Percentiles rank a stretch among this genome's conserved stretches.
phyloP scores from a whole-genome alignment of 2,113 vertebrate species.

The Odobenus rosmarus region DNA sequence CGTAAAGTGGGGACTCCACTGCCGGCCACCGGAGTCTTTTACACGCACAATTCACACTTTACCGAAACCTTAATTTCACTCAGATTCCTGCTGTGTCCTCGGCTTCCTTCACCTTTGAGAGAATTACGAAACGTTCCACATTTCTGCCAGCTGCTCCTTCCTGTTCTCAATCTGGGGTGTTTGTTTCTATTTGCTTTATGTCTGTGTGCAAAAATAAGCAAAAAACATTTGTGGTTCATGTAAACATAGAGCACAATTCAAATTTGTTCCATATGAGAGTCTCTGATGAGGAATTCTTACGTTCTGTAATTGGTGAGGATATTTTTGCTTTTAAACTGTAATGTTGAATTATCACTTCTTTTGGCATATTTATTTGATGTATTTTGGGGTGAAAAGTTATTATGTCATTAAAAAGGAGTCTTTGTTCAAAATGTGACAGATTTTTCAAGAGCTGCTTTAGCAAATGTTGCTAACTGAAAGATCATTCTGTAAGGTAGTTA shows the following conservation, averaged over 20 bases:
- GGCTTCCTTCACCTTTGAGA: background rate
- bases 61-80: background rate
- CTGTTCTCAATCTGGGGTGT: constrained; percentile 70
- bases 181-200: constrained; percentile 76
- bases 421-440: constrained; percentile 48
- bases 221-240: constrained; percentile 65
- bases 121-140: constrained; percentile 69
- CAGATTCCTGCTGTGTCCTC: background rate
- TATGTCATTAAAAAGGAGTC: constrained; percentile 46
- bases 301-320: constrained; percentile 49
- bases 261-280: constrained; percentile 73
- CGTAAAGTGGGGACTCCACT: background rate
- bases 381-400: constrained; percentile 14
- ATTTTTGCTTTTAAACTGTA: constrained; percentile 61
- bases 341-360: constrained; percentile 59
- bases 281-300: constrained; percentile 40
- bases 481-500: constrained; percentile 43
- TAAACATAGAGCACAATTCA: constrained; percentile 63
- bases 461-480: constrained; percentile 57
- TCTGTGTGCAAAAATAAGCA: constrained; percentile 70
- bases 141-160: constrained; percentile 71
- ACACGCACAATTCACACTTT: background rate
- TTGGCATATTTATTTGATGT: constrained; percentile 45
- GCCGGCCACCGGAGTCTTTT: background rate
- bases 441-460: constrained; percentile 60